Percentiles rank a stretch among this genome's conserved stretches.
phyloP scores from a whole-genome alignment of 2,888 invertebrate species.

The Cacoxenus indagator region DNA sequence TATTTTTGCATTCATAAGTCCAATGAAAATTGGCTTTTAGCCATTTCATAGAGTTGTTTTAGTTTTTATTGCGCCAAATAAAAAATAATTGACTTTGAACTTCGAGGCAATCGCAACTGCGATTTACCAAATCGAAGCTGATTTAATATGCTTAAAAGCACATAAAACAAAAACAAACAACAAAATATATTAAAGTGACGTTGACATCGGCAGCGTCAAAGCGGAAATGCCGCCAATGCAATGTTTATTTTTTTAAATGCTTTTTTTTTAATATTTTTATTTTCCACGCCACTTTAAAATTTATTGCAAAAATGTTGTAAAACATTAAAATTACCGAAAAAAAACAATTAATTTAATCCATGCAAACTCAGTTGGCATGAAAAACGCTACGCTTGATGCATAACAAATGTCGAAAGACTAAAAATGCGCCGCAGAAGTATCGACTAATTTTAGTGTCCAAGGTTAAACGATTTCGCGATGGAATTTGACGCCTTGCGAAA shows the following conservation, averaged over 20 bases:
- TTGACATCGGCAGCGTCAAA: background rate
- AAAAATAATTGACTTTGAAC: constrained; percentile 9
- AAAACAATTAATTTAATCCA: background rate
- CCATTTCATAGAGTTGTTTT: background rate
- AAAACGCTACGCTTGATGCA: constrained; percentile 29
- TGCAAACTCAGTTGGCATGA: constrained; percentile 28
- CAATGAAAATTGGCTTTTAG: background rate
- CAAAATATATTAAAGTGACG: too few relatives aligned
- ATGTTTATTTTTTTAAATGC: constrained; percentile 3
- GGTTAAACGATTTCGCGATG: background rate
- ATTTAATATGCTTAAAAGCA: constrained; percentile 12
- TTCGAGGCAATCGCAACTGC: background rate
- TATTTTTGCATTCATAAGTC: background rate
- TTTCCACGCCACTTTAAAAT: background rate
- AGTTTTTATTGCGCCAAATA: background rate
- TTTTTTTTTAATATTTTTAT: too few relatives aligned
- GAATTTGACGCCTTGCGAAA: constrained; percentile 8
- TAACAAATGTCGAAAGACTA: constrained; percentile 42
- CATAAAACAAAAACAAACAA: constrained; percentile 10
- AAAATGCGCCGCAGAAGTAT: background rate
- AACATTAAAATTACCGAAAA: constrained; percentile 3
- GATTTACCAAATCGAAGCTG: background rate
- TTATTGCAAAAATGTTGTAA: background rate
- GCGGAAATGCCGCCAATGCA: constrained; percentile 18
- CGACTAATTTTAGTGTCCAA: background rate